These are phyloP conservation scores for Xyrichtys novacula DNA, from an alignment of 2,797 vertebrate genomes.

Conservation along the genomic window DNA sequence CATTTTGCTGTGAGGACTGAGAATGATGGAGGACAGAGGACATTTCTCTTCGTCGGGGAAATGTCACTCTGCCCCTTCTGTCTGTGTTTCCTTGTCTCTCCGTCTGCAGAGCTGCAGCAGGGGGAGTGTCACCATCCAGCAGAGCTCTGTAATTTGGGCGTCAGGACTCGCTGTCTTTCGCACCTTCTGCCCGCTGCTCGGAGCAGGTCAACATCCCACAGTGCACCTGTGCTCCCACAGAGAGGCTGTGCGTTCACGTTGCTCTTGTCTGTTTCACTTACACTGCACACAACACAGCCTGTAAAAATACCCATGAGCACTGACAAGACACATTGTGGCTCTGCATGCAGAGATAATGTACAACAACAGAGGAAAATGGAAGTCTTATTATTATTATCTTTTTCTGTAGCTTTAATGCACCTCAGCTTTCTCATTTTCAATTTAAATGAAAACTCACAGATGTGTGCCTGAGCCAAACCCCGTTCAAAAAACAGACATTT, in stretches of 20 bases:
- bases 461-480: no score
- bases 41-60: constrained; percentile 15
- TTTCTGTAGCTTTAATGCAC: no score
- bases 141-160: constrained; percentile 43
- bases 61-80: constrained; percentile 19
- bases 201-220: constrained; percentile 11
- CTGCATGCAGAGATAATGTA: neutral
- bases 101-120: constrained; percentile 13
- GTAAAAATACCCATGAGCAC: neutral
- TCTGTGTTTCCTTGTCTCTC: constrained; percentile 19
- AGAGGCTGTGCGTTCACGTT: neutral
- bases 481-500: no score
- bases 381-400: neutral
- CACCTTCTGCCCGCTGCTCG: constrained; percentile 21
- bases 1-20: neutral
- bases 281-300: neutral
- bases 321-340: neutral
- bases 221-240: neutral
- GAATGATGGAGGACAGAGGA: neutral
- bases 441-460: no score
- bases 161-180: constrained; percentile 36
- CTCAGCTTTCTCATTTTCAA: no score
- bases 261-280: constrained; percentile 2
- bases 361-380: neutral
- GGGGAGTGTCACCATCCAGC: constrained; percentile 23